Percentiles rank a stretch among this genome's conserved stretches.
phyloP scores from a whole-genome alignment of 2,113 vertebrate species.

The Rhabdornis inornatus region DNA sequence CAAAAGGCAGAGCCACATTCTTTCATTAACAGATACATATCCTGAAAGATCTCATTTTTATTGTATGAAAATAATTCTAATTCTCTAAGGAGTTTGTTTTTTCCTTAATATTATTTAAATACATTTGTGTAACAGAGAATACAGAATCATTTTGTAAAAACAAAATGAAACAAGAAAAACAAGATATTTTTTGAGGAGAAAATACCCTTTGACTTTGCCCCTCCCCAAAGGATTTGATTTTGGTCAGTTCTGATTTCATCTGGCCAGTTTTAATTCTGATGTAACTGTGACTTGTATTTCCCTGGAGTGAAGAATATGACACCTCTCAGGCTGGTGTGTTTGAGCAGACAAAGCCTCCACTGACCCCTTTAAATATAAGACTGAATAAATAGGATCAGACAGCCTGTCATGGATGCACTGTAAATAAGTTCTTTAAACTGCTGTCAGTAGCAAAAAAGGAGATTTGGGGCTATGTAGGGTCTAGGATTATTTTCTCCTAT shows the following conservation, averaged over 20 bases:
- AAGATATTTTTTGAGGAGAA: background rate
- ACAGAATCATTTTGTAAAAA: background rate
- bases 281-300: background rate
- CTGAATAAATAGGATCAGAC: constrained; percentile 60
- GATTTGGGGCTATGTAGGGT: background rate
- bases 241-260: constrained; percentile 4
- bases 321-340: background rate
- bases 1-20: background rate
- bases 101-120: background rate
- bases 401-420: background rate
- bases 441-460: constrained; percentile 1
- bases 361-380: constrained; percentile 21
- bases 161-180: background rate
- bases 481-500: background rate
- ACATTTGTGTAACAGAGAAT: background rate
- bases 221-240: background rate
- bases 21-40: background rate
- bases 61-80: background rate
- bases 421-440: constrained; percentile 39
- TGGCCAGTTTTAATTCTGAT: background rate
- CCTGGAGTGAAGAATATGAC: constrained; percentile 21
- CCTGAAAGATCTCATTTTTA: background rate
- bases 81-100: background rate
- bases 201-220: background rate
- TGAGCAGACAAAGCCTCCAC: constrained; percentile 10